Base-by-base conservation (phyloP, 2,797 vertebrate species). In the Eutrigla gurnardus region DNA sequence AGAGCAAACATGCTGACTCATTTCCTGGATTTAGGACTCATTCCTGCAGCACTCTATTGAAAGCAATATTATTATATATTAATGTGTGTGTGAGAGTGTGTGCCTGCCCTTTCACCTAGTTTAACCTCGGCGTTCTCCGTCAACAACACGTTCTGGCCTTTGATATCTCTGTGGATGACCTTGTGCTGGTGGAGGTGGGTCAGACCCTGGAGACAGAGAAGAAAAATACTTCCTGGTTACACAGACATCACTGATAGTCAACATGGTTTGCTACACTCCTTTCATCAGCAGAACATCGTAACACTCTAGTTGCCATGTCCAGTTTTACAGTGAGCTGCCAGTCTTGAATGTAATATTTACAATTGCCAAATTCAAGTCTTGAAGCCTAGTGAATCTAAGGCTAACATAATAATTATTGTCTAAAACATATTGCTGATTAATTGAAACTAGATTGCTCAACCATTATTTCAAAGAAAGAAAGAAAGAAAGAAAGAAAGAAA, bases 141-240 rank as follows among this genome's bases (percentile, higher is more conserved):
- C 91, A 99, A 94, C 92, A 99, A 86, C 60, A 99, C 97, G 32
- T 99, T 99, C 90, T 99, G 98, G 49, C 98, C 98, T 90, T 99
- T 99, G 86, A 99, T 99, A 74, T 99, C 98, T 80, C 98, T 95
- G 88, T 99, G 97, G 94, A 99, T 99, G 91, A 99, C 98, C 93
- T 99, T 99, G 92, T 99, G 98, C 91, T 98, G 97, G 92, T 99
- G 98, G 77, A 99, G 96, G 86, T 99, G 98, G 89, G 97, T 98
- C 93, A 99, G 93, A 83, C 98, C 97, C 98, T 99, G 88, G 2
- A 82, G 39, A 71, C 32, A 14, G 12, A 74, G 2, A 65, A 15
- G n/a, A 3, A 3, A 9, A 47, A 2, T 4, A 49, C 61, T 18
- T 65, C 61, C 45, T 67, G 33, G 14, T 37, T 13, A 8, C 0